A percentile compares a stretch with the other conserved stretches of the same genome.
Evolutionary conservation across 64 coral and sea anemone genomes (phyloP).

Genomic region (Astreopora myriophthalma): DNA sequence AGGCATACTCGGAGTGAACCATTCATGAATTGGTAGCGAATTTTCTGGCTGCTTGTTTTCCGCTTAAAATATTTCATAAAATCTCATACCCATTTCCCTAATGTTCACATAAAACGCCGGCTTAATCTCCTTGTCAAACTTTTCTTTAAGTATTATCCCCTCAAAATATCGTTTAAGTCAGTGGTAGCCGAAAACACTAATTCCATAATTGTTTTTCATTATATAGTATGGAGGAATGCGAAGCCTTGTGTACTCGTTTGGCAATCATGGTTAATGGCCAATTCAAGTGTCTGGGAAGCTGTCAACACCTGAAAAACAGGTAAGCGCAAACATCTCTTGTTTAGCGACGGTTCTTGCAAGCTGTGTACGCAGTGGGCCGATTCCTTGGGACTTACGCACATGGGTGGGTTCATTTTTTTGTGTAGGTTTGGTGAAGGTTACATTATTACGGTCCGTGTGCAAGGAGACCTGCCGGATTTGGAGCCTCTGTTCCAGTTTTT

Average conservation of each 20-base stretch:
- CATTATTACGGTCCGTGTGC: constrained; percentile 81
- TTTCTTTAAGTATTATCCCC: too few species aligned
- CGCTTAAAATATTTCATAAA: too few species aligned
- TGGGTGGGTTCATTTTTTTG: neutral
- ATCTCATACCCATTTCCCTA: too few species aligned
- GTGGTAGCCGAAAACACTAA: too few species aligned
- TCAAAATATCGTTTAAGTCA: too few species aligned
- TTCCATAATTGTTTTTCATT: neutral
- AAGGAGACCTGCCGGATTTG: constrained; percentile 82
- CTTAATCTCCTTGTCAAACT: too few species aligned
- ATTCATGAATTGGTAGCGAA: too few species aligned
- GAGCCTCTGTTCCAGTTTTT: constrained; percentile 73
- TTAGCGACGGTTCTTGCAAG: neutral
- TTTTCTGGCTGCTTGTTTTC: too few species aligned
- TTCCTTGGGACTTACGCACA: neutral
- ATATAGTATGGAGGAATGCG: constrained; percentile 89
- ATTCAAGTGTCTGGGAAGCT: constrained; percentile 88
- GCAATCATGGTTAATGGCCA: constrained; percentile 90
- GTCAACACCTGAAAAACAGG: constrained; percentile 84
- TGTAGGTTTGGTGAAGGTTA: constrained; percentile 93
- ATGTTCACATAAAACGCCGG: too few species aligned
- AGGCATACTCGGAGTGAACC: too few species aligned
- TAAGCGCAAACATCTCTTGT: neutral
- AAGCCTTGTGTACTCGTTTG: constrained; percentile 75
- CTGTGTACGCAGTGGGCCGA: neutral